Percentiles rank a stretch among this genome's conserved stretches.
Conservation (phyloP, 2,113 vertebrate genomes). For the Larimichthys polyactis region DNA sequence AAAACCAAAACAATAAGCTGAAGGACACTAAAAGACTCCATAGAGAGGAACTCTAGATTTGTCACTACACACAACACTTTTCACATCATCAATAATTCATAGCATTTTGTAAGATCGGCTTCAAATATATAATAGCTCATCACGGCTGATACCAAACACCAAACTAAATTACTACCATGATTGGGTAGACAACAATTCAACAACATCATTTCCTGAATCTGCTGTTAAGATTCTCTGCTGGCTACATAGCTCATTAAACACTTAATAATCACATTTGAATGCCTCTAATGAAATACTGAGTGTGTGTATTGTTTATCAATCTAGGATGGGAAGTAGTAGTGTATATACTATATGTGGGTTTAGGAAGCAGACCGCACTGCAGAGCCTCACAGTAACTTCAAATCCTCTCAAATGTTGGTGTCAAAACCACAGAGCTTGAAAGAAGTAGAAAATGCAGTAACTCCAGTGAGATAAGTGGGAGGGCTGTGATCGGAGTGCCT, state of each 20-base stretch:
- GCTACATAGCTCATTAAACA: not conserved
- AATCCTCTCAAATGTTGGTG: slow-evolving; percentile 28
- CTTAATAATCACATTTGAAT: not conserved
- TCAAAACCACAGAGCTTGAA: slow-evolving; percentile 49
- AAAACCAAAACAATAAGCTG: not conserved
- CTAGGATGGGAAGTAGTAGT: not conserved
- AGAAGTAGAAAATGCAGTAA: slow-evolving; percentile 41
- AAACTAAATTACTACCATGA: not conserved
- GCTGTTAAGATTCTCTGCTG: not conserved
- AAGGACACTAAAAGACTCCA: not conserved
- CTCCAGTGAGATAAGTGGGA: slow-evolving; percentile 39
- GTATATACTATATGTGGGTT: not conserved
- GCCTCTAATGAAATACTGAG: not conserved
- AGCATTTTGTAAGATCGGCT: not conserved
- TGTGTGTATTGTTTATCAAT: not conserved
- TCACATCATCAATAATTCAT: not conserved
- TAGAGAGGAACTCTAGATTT: not conserved
- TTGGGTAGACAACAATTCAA: not conserved
- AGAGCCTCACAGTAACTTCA: slow-evolving; percentile 1
- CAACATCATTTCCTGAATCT: not conserved
- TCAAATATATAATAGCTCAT: not conserved
- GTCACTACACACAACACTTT: not conserved
- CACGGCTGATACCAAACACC: not conserved
- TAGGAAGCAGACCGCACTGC: not conserved
- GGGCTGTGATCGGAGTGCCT: slow-evolving; percentile 37